A percentile compares a stretch with the other conserved stretches of the same genome.
Evolutionary conservation across 2,888 invertebrate genomes (phyloP).

Genomic region (Silvanus unidentatus): DNA sequence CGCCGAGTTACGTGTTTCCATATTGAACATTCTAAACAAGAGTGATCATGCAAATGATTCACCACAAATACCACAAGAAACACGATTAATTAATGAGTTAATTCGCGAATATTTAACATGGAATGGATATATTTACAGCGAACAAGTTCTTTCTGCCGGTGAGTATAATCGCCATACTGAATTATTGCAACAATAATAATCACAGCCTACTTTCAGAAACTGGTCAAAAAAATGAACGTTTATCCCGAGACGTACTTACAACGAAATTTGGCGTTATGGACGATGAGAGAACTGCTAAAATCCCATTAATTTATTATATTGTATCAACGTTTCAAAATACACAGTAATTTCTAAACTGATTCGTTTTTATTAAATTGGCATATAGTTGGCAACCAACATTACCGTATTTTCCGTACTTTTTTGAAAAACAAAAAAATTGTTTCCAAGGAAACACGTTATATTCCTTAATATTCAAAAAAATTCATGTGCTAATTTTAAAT

Average conservation of each 20-base stretch:
- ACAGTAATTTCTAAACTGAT: too few species aligned
- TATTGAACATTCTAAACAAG: conserved; percentile 41
- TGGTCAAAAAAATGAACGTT: conserved; percentile 34
- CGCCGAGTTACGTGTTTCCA: conserved; percentile 43
- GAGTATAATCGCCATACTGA: conserved; percentile 1
- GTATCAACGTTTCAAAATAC: conserved; percentile 41
- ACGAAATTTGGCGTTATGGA: conserved; percentile 44
- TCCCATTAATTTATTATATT: conserved; percentile 43
- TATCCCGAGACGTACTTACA: conserved; percentile 38
- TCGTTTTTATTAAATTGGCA: too few species aligned
- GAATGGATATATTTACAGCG: conserved; percentile 64
- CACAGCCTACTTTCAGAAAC: conserved; percentile 30
- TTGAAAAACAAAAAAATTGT: too few species aligned
- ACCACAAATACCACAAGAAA: conserved; percentile 42
- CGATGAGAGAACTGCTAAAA: conserved; percentile 40
- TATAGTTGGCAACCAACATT: too few species aligned
- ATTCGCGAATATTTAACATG: conserved; percentile 63
- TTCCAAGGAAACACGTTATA: too few species aligned
- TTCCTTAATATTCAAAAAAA: too few species aligned
- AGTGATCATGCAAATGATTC: conserved; percentile 28
- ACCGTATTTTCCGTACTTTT: too few species aligned
- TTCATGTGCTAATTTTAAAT: too few species aligned
- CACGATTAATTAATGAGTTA: conserved; percentile 57
- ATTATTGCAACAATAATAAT: conserved; percentile 2
- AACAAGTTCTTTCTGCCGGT: conserved; percentile 43